Base-by-base conservation (phyloP, 2,888 invertebrate species). In the Mesochorus sp. region DNA sequence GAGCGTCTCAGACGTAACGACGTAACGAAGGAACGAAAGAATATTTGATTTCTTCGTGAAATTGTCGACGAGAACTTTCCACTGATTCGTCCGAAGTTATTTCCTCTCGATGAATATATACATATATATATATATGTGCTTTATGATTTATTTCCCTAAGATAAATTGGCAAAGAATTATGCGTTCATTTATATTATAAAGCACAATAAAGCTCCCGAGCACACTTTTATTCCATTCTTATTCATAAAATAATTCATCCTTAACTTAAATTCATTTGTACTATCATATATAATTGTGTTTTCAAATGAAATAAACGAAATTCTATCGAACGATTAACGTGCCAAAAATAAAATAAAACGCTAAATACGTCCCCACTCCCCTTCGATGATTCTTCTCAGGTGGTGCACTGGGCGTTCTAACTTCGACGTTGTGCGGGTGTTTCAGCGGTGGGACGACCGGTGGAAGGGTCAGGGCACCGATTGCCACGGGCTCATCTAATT, bases 351-450 rank as follows among this genome's bases (percentile, higher is more conserved):
- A 44, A 8, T 17, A 71, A 61, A 71, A 49, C n/a, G 17, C 85
- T 86, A 88, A 87, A 87, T 80, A 82, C 76, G 81, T 75, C 79
- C 84, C 85, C n/a, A n/a, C n/a, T 84, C 80, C 83, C 83, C 82
- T 87, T 84, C 85, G 84, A 85, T 87, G 86, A 85, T 89, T 89
- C 86, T 89, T 84, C 87, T 89, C 88, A 90, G 90, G 90, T 90
- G 90, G 90, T 84, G 90, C 90, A 47, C 88, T 90, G 86, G 90
- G 90, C 82, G 90, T 90, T 89, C 85, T 90, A 90, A 90, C 90
- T 79, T 90, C 90, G 88, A 90, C 90, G 89, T 90, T 90, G 89
- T 90, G 90, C 89, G 90, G 90, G 83, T 90, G 90, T 89, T 91
- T 91, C 88, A 90, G 90, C 88, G 90, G 91, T 88, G 91, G 91